Evolutionary conservation across 2,113 vertebrate species (phyloP), one percentile per base, ranked within the genome.

Genomic region (Mionectes macconnelli): DNA sequence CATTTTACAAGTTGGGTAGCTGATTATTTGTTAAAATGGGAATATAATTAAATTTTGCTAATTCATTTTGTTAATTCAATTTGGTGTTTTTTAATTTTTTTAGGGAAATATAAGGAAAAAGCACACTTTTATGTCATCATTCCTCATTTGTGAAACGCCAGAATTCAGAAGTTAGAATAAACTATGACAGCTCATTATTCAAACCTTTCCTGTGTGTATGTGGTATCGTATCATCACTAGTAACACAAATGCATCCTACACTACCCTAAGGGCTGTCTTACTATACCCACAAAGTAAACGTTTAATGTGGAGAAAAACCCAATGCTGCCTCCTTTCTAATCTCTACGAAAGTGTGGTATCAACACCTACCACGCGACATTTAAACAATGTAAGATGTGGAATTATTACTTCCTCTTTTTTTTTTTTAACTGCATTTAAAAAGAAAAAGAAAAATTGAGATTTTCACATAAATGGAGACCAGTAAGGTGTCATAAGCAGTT

Each of bases 191-290:
- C 8, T 47, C 42, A 68, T n/a, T 11, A 64, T 44, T 83, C 53
- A 76, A 95, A 66, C 8, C 40, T 66, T 84, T 91, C n/a, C 33
- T 75, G 44, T 62, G 37, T 25, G 55, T 80, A 1, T 4, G 9
- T 67, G 13, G 9, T 45, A 63, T 10, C 44, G 15, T 15, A 76
- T 15, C 13, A 75, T 35, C 30, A 49, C 6, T 63, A 56, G 56
- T n/a, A 76, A 76, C 6, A 4, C 24, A 17, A 80, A 33, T 2
- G 1, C 7, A 6, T 6, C 31, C 23, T 39, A 19, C 0, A 1
- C 0, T 5, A 35, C 49, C 53, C 67, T n/a, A 63, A 83, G 10
- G 35, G 47, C 35, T 68, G 6, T 27, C 45, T 52, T 27, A 60
- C 14, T 21, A 9, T 16, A 49, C 10, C 72, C 35, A 92, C 27